Percentiles rank a stretch among this genome's conserved stretches.
Conservation (phyloP, 37 sponge, comb jelly and placozoan genomes). For the Geodia barretti region DNA sequence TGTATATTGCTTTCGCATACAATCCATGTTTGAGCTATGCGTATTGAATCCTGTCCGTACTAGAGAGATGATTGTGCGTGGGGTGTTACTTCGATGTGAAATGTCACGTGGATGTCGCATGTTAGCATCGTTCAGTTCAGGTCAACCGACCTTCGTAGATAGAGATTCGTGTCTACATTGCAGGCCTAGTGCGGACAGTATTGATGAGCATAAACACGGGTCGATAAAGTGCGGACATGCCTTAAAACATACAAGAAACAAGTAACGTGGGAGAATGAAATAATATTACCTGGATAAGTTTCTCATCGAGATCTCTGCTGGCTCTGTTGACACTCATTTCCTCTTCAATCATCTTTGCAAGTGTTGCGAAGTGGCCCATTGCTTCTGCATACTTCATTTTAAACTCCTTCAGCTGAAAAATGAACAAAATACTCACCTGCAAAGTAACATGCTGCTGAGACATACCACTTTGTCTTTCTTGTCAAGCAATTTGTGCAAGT, state of each 20-base stretch:
- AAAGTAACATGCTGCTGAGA: neutral
- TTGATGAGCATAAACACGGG: too few species aligned
- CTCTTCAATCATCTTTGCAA: conserved; percentile 60
- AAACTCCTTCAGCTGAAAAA: conserved; percentile 42
- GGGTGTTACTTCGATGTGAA: neutral
- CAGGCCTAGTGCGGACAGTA: too few species aligned
- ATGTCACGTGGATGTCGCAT: neutral
- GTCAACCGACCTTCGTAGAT: too few species aligned
- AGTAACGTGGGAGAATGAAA: too few species aligned
- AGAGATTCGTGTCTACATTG: too few species aligned
- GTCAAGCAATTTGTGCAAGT: conserved; percentile 60
- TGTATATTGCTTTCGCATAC: too few species aligned
- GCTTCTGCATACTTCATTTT: conserved; percentile 28
- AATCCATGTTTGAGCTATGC: too few species aligned
- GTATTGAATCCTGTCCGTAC: too few species aligned
- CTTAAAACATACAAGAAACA: too few species aligned
- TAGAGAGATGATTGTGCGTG: neutral
- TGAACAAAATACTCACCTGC: neutral
- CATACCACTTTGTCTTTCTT: conserved; percentile 50
- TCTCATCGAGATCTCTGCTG: conserved; percentile 27
- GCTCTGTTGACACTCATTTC: conserved; percentile 55
- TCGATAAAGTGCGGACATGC: too few species aligned
- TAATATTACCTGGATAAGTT: conserved; percentile 61
- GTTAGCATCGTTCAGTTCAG: neutral
- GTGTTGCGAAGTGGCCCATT: conserved; percentile 39